phyloP scores from a whole-genome alignment of 2,113 vertebrate species.

The Tangachromis dhanisi region DNA sequence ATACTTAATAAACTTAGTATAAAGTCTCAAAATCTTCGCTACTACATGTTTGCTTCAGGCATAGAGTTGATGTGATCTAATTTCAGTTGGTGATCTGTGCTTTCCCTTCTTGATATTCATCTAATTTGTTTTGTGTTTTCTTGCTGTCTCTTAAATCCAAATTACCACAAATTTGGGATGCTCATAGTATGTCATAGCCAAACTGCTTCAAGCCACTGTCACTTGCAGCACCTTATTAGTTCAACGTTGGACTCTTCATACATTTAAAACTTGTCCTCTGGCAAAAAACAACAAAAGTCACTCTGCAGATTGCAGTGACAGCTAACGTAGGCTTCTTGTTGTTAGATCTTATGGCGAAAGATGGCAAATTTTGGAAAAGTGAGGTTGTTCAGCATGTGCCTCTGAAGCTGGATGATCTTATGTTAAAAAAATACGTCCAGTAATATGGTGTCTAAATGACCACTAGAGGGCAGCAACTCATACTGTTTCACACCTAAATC shows the following conservation, averaged over 20 bases:
- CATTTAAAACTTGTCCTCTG: background rate
- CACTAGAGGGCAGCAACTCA: slow-evolving; percentile 38
- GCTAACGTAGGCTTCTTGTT: background rate
- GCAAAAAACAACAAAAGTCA: background rate
- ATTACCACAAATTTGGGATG: background rate
- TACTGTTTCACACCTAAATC: background rate
- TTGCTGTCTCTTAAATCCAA: background rate
- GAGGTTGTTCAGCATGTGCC: background rate
- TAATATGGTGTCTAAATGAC: background rate
- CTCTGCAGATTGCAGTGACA: background rate
- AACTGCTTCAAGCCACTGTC: background rate
- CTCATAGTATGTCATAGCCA: background rate
- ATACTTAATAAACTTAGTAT: background rate
- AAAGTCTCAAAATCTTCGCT: background rate
- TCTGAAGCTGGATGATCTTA: background rate
- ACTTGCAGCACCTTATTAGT: background rate
- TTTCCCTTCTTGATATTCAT: background rate
- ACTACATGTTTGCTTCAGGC: background rate
- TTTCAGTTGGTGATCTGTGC: background rate
- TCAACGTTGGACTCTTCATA: background rate
- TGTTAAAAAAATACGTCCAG: background rate
- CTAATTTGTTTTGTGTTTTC: background rate
- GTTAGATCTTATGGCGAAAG: background rate
- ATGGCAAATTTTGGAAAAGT: background rate
- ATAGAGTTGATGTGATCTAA: background rate